phyloP scores from a whole-genome alignment of 2,113 vertebrate species.

The Tringa solitaria region DNA sequence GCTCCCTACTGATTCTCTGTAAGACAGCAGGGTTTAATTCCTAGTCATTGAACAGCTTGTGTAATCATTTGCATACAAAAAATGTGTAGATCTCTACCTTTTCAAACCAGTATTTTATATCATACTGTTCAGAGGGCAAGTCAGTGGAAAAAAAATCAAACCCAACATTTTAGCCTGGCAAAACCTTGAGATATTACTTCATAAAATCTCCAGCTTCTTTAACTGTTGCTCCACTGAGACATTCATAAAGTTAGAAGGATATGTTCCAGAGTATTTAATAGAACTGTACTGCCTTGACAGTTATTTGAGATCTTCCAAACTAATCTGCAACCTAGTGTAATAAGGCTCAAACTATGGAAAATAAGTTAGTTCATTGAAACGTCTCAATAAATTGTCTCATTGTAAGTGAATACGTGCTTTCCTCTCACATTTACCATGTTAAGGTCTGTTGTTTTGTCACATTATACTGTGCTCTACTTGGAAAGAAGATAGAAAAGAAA shows the following conservation, averaged over 20 bases:
- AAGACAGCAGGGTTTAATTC: neutral
- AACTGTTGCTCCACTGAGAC: neutral
- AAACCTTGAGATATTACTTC: neutral
- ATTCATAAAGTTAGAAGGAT: neutral
- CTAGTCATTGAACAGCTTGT: neutral
- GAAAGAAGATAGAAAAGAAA: neutral
- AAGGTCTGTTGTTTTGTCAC: neutral
- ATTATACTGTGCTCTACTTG: neutral
- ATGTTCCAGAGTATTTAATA: neutral
- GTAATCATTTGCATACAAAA: neutral
- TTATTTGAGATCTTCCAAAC: neutral
- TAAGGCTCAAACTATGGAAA: neutral
- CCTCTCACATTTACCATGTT: neutral
- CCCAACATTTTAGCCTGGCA: neutral
- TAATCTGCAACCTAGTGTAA: neutral
- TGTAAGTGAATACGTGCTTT: neutral
- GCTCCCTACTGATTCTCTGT: neutral
- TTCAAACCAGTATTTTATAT: neutral
- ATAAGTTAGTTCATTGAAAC: neutral
- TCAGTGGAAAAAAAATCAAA: neutral
- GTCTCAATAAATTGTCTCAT: neutral
- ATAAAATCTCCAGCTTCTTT: neutral
- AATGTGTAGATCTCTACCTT: neutral
- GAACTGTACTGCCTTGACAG: neutral
- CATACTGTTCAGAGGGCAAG: neutral